Conservation (phyloP, 2,888 invertebrate species). For the Eudemis profundana region DNA sequence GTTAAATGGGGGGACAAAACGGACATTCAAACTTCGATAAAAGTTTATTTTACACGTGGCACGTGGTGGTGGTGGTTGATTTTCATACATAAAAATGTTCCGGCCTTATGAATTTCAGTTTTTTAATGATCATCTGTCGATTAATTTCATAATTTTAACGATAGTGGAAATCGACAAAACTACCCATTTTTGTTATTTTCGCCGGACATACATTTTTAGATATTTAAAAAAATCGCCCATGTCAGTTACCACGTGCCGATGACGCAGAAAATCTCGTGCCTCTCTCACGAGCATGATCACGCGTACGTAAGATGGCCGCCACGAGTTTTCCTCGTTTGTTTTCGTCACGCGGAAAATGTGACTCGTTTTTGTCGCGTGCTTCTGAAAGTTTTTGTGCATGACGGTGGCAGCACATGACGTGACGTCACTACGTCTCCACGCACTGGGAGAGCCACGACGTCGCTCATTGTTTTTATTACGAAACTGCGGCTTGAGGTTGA, state of each 20-base stretch:
- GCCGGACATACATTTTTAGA: background rate
- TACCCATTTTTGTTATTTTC: no score
- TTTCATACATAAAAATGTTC: no score
- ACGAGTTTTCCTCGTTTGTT: slow-evolving; percentile 31
- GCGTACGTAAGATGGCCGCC: slow-evolving; percentile 50
- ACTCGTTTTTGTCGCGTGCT: slow-evolving; percentile 23
- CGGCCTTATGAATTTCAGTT: no score
- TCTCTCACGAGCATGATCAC: slow-evolving; percentile 41
- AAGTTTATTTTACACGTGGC: no score
- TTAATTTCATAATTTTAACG: no score
- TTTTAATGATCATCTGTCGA: no score
- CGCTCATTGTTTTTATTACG: background rate
- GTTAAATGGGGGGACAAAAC: no score
- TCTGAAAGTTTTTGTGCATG: slow-evolving; percentile 8
- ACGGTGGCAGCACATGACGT: background rate
- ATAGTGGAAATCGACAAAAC: no score
- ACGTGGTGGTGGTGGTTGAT: no score
- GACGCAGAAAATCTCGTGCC: background rate
- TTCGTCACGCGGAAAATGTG: slow-evolving; percentile 34
- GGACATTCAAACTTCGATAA: no score
- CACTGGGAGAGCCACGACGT: background rate
- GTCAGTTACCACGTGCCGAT: background rate
- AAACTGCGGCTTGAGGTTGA: background rate
- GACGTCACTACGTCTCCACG: background rate
- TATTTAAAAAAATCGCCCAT: background rate